Conservation (phyloP, 2,797 vertebrate species). For the Callimico goeldii region DNA sequence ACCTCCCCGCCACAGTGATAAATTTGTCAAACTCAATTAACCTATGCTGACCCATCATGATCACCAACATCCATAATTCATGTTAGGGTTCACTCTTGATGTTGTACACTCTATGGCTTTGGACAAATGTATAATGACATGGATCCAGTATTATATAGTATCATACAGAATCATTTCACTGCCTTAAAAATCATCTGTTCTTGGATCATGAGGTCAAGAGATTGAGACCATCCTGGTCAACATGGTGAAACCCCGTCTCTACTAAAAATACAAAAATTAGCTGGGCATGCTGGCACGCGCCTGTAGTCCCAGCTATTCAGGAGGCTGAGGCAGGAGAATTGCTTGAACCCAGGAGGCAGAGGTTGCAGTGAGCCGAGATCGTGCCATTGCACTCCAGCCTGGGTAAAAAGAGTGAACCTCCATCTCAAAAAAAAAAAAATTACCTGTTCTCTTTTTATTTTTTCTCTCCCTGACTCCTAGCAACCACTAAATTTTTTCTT, state of each 20-base stretch:
- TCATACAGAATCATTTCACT: fast-evolving
- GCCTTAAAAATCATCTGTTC: neutral
- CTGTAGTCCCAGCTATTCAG: too few species aligned
- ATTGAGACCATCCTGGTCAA: too few species aligned
- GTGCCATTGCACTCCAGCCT: too few species aligned
- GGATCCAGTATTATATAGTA: fast-evolving
- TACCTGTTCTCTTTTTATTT: neutral
- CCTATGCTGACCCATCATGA: fast-evolving
- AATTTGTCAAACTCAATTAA: fast-evolving
- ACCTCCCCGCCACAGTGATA: fast-evolving
- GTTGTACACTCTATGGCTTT: fast-evolving
- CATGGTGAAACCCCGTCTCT: too few species aligned
- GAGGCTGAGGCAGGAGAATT: too few species aligned
- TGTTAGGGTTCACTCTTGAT: fast-evolving
- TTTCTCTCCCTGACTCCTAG: neutral
- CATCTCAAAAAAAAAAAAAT: neutral
- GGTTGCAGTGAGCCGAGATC: too few species aligned
- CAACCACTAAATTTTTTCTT: fast-evolving
- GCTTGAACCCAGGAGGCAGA: too few species aligned
- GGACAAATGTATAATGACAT: fast-evolving
- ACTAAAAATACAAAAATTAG: too few species aligned
- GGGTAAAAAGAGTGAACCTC: too few species aligned
- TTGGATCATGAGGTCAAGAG: too few species aligned
- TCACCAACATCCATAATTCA: neutral
- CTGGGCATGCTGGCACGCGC: too few species aligned